These are phyloP conservation scores for Perca fluviatilis DNA, from an alignment of 2,113 vertebrate genomes.

Conservation along the genomic window DNA sequence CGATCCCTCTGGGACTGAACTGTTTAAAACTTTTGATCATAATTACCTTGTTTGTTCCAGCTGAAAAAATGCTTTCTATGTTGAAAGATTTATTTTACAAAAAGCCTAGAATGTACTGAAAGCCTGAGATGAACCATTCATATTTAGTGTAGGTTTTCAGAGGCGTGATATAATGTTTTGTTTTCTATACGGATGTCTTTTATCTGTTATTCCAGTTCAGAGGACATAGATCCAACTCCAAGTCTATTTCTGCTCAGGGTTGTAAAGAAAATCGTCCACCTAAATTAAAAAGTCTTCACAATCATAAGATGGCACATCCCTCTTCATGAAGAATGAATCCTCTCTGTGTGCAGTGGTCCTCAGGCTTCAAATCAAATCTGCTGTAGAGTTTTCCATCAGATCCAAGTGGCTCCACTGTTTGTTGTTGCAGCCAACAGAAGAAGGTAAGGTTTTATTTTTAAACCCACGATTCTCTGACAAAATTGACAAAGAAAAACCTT, in stretches of 20 bases:
- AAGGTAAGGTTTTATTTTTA: conserved; percentile 6
- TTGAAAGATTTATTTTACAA: not conserved
- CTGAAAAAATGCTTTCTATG: not conserved
- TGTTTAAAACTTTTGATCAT: conserved; percentile 9
- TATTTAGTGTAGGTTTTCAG: not conserved
- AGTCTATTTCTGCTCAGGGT: not conserved
- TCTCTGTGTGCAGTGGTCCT: not conserved
- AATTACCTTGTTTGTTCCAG: conserved; percentile 47
- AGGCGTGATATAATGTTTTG: not conserved
- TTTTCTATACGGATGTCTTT: not conserved
- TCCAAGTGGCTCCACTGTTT: conserved; percentile 3
- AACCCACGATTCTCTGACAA: not conserved
- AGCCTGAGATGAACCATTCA: not conserved
- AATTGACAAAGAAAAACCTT: not conserved
- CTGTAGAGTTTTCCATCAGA: conserved; percentile 21
- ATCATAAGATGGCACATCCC: conserved; percentile 3
- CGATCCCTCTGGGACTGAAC: not conserved
- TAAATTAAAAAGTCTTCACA: not conserved
- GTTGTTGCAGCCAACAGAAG: not conserved
- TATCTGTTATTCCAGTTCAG: not conserved
- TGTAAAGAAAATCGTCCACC: not conserved
- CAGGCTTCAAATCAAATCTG: not conserved
- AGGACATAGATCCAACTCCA: conserved; percentile 1
- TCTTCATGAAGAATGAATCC: conserved; percentile 27
- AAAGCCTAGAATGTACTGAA: not conserved